Evolutionary conservation across 2,888 invertebrate species (phyloP).

Genomic region (Luperina testacea): DNA sequence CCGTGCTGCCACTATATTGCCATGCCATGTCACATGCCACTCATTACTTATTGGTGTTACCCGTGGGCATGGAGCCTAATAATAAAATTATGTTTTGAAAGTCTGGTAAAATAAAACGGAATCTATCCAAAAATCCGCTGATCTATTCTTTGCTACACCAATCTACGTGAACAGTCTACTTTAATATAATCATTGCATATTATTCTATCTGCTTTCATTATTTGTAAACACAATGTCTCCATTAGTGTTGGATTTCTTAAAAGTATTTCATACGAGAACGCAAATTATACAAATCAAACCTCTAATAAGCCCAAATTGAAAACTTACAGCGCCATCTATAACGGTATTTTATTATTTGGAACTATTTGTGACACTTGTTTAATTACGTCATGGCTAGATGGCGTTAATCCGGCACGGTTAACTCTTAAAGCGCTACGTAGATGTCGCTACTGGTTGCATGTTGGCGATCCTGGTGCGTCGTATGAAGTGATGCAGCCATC

Average conservation of each 20-base stretch:
- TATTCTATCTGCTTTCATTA: neutral
- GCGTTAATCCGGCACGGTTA: neutral
- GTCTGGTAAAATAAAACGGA: neutral
- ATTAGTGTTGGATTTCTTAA: neutral
- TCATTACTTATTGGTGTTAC: neutral
- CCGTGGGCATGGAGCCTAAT: neutral
- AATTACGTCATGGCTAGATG: conserved; percentile 13
- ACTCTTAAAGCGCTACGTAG: conserved; percentile 3
- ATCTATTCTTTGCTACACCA: neutral
- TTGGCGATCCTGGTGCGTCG: conserved; percentile 51
- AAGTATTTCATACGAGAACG: neutral
- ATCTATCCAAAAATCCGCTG: too few relatives aligned
- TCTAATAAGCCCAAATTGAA: neutral
- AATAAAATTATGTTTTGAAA: neutral
- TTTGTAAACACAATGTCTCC: neutral
- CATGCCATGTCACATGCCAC: conserved; percentile 18
- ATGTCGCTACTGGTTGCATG: conserved; percentile 36
- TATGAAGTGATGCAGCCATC: conserved; percentile 69
- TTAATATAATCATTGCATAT: neutral
- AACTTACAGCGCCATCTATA: conserved; percentile 31
- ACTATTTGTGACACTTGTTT: neutral
- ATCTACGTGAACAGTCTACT: neutral
- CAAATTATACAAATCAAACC: neutral
- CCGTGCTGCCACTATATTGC: neutral
- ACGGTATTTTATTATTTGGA: neutral